These are phyloP conservation scores for Pleuronectes platessa DNA, from an alignment of 2,113 vertebrate genomes.

Conservation along the genomic window DNA sequence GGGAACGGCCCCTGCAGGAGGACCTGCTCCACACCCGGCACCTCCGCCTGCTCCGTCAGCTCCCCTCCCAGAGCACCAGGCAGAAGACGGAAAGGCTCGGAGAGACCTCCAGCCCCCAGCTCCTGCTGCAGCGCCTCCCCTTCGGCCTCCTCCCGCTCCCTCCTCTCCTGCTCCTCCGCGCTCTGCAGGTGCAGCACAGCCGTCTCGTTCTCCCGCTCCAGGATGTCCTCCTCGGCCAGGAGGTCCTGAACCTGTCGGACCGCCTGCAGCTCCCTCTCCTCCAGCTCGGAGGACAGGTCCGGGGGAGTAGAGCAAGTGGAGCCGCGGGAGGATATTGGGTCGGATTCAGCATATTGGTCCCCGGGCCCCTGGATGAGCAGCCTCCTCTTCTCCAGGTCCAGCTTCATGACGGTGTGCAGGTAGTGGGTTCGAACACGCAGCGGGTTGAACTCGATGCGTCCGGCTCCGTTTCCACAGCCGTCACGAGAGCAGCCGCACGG, in stretches of 20 bases:
- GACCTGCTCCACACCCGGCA: conserved; percentile 77
- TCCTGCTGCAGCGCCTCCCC: conserved; percentile 74
- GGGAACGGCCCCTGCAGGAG: conserved; percentile 90
- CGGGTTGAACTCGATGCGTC: conserved; percentile 96
- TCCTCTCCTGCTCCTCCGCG: conserved; percentile 92
- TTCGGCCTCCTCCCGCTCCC: conserved; percentile 87
- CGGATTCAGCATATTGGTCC: conserved; percentile 60
- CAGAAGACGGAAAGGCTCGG: conserved; percentile 85
- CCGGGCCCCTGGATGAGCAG: conserved; percentile 69
- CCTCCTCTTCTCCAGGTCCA: conserved; percentile 91
- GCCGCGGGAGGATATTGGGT: conserved; percentile 49
- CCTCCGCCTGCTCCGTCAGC: conserved; percentile 70
- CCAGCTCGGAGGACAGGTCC: conserved; percentile 68
- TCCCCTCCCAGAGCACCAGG: conserved; percentile 80
- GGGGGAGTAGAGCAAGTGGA: conserved; percentile 61
- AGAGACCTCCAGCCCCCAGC: conserved; percentile 72
- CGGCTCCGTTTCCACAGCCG: conserved; percentile 91
- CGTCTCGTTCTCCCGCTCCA: conserved; percentile 88
- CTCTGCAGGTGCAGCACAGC: conserved; percentile 96
- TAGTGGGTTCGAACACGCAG: conserved; percentile 96
- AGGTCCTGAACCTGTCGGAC: conserved; percentile 70
- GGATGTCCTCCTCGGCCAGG: conserved; percentile 79
- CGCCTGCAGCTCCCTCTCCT: conserved; percentile 59
- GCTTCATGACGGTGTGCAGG: conserved; percentile 98
- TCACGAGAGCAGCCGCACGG: conserved; percentile 97